Evolutionary conservation across 2,113 vertebrate species (phyloP).

Genomic region (Eretmochelys imbricata): DNA sequence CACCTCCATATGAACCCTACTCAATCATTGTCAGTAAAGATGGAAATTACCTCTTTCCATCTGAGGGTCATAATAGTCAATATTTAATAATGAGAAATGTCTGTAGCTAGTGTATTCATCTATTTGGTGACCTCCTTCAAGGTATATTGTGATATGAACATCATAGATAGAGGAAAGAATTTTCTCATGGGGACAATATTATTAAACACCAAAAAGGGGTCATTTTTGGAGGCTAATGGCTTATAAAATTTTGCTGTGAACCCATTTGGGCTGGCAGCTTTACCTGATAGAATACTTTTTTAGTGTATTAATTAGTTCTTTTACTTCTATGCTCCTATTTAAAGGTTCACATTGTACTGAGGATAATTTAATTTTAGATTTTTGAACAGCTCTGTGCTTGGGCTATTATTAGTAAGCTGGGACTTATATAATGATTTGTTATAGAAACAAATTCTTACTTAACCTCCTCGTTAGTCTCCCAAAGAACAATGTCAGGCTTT

Average conservation of each 20-base stretch:
- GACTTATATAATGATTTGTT: not conserved
- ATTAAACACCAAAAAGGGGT: not conserved
- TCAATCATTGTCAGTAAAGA: not conserved
- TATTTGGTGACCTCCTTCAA: not conserved
- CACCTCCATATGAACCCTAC: not conserved
- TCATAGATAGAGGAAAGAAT: not conserved
- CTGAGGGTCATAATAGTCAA: not conserved
- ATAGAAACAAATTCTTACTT: not conserved
- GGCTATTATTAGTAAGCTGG: not conserved
- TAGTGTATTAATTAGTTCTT: slow-evolving; percentile 1
- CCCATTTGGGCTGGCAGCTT: not conserved
- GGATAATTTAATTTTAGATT: not conserved
- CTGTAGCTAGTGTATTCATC: not conserved
- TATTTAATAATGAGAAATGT: not conserved
- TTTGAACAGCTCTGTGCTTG: not conserved
- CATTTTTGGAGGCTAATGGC: not conserved
- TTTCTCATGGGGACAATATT: not conserved
- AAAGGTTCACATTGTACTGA: not conserved
- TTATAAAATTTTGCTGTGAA: not conserved
- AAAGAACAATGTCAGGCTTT: not conserved
- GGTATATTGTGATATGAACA: not conserved
- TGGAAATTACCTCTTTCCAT: not conserved
- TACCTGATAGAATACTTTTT: not conserved
- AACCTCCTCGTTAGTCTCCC: accelerated
- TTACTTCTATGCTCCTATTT: not conserved